Evolutionary conservation across 1,140 invertebrate species (phyloP).

Genomic region (Microplitis mediator): DNA sequence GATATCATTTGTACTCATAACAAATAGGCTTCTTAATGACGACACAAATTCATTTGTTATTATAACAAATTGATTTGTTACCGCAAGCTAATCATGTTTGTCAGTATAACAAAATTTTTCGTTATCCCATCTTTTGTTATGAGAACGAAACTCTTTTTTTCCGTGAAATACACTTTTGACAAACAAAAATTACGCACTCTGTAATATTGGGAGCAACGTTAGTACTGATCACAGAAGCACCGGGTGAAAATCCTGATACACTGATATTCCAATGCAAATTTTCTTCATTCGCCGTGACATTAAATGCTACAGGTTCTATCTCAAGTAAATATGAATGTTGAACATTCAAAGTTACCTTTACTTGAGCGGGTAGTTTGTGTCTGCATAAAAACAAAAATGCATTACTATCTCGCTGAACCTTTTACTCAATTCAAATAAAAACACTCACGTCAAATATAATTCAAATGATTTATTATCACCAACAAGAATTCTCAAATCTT

Average conservation of each 20-base stretch:
- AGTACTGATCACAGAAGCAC: constrained; percentile 62
- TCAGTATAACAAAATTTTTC: no score
- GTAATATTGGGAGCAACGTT: constrained; percentile 56
- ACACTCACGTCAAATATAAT: neutral
- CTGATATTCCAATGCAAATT: constrained; percentile 56
- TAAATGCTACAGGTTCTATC: constrained; percentile 15
- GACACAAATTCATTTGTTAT: no score
- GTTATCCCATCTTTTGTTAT: no score
- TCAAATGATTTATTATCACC: neutral
- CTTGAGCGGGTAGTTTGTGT: neutral
- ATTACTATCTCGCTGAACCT: no score
- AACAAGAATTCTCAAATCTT: neutral
- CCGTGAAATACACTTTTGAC: no score
- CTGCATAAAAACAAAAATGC: neutral
- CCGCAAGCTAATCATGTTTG: no score
- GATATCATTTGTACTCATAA: no score
- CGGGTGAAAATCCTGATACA: constrained; percentile 61
- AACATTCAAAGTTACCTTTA: constrained; percentile 15
- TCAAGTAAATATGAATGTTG: constrained; percentile 25
- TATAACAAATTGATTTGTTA: no score
- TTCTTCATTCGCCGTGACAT: neutral
- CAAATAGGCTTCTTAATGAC: no score
- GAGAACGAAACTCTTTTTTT: no score
- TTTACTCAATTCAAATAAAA: no score
- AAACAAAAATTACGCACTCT: constrained; percentile 45